Percentiles rank a stretch among this genome's conserved stretches.
Conservation (phyloP, 2,113 vertebrate genomes). For the Passer domesticus region DNA sequence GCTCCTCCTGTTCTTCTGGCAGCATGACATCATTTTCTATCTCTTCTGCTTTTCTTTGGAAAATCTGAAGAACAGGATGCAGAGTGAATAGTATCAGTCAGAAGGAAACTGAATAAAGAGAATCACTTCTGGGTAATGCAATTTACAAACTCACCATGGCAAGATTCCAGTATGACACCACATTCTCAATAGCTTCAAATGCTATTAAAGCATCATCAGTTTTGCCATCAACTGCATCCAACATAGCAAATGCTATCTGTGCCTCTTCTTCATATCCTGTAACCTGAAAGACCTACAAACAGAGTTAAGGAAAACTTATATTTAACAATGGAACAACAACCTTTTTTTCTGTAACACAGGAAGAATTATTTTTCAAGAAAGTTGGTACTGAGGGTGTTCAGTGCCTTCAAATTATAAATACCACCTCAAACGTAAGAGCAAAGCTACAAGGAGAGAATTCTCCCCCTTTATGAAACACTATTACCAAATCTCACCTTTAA, state of each 20-base stretch:
- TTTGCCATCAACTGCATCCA: conserved; percentile 92
- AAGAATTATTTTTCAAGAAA: not conserved
- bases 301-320: not conserved
- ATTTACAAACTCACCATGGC: conserved; percentile 79
- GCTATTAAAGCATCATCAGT: conserved; percentile 87
- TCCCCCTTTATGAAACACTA: not conserved
- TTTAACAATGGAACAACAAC: not conserved
- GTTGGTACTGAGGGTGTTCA: not conserved
- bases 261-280: conserved; percentile 86
- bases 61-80: conserved; percentile 77
- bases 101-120: not conserved
- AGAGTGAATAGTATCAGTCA: not conserved
- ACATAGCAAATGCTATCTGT: conserved; percentile 81
- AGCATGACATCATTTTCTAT: conserved; percentile 83
- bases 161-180: conserved; percentile 91
- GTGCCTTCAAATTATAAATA: not conserved
- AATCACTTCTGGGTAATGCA: not conserved
- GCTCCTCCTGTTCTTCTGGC: conserved; percentile 88
- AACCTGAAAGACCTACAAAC: conserved; percentile 80
- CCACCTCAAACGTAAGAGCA: not conserved
- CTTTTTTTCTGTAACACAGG: not conserved
- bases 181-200: conserved; percentile 88
- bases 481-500: not conserved
- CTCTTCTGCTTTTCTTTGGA: conserved; percentile 91
- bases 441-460: not conserved